Evolutionary conservation across 2,888 invertebrate genomes (phyloP).

Genomic region (Mesochorus sp.): DNA sequence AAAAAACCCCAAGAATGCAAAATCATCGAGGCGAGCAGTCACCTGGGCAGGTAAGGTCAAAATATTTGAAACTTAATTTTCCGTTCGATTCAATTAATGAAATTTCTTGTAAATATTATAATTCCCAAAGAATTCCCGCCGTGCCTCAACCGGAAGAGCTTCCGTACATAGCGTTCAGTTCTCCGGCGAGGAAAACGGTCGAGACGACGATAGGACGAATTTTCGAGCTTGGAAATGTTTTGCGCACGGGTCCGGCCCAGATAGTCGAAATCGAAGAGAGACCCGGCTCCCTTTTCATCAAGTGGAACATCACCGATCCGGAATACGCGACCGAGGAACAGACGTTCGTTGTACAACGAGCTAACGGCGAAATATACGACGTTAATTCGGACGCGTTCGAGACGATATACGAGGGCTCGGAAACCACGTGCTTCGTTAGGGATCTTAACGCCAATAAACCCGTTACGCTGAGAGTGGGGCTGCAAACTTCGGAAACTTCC

Average conservation of each 20-base stretch:
- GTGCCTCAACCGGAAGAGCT: conserved; percentile 84
- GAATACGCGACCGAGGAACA: conserved; percentile 82
- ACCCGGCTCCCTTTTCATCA: conserved; percentile 83
- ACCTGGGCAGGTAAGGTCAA: conserved; percentile 78
- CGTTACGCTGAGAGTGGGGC: conserved; percentile 84
- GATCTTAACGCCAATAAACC: conserved; percentile 81
- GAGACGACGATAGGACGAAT: conserved; percentile 66
- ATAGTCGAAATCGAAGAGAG: conserved; percentile 82
- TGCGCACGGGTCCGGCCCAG: conserved; percentile 79
- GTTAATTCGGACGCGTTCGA: conserved; percentile 72
- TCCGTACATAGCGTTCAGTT: conserved; percentile 83
- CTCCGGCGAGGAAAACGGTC: conserved; percentile 78
- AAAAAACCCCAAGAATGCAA: conserved; percentile 64
- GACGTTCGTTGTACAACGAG: conserved; percentile 82
- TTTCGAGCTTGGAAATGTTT: conserved; percentile 67
- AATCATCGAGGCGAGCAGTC: conserved; percentile 65
- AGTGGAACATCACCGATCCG: conserved; percentile 82
- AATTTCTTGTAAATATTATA: not conserved
- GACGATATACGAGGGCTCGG: conserved; percentile 83
- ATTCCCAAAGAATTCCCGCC: conserved; percentile 82
- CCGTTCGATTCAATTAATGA: no score
- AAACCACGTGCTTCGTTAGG: conserved; percentile 82
- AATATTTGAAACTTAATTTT: not conserved
- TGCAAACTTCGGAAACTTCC: conserved; percentile 83
- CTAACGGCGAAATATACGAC: conserved; percentile 79